Conservation (phyloP, 1,140 invertebrate genomes). For the Ridgeia piscesae region DNA sequence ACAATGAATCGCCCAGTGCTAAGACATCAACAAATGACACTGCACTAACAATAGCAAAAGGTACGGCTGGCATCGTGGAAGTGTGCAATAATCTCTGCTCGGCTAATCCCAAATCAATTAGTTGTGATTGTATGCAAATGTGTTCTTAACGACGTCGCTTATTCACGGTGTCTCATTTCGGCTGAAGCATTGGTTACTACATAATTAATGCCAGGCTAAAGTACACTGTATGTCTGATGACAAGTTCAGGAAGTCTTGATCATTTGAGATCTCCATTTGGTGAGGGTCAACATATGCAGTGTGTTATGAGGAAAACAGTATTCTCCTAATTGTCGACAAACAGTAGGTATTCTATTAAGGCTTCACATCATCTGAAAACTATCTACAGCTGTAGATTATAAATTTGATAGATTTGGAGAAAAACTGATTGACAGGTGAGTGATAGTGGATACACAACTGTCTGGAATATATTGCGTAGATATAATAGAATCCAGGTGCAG, state of each 20-base stretch:
- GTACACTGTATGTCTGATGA: not conserved
- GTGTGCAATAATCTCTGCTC: not conserved
- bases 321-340: too few species aligned
- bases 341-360: too few species aligned
- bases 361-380: too few species aligned
- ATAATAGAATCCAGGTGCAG: too few species aligned
- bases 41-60: not conserved
- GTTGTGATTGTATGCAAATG: not conserved
- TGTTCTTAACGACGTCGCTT: not conserved
- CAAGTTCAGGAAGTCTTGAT: not conserved
- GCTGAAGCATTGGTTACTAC: not conserved
- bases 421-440: not conserved
- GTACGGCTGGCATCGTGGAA: not conserved
- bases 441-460: too few species aligned
- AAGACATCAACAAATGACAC: not conserved
- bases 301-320: not conserved
- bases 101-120: constrained; percentile 1
- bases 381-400: too few species aligned
- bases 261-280: not conserved
- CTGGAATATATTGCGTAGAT: too few species aligned
- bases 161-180: not conserved
- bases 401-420: not conserved
- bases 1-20: not conserved
- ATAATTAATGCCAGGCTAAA: not conserved
- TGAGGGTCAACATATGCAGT: not conserved